These are phyloP conservation scores for Callopanchax toddi DNA, from an alignment of 2,113 vertebrate species.

Conservation along the genomic window DNA sequence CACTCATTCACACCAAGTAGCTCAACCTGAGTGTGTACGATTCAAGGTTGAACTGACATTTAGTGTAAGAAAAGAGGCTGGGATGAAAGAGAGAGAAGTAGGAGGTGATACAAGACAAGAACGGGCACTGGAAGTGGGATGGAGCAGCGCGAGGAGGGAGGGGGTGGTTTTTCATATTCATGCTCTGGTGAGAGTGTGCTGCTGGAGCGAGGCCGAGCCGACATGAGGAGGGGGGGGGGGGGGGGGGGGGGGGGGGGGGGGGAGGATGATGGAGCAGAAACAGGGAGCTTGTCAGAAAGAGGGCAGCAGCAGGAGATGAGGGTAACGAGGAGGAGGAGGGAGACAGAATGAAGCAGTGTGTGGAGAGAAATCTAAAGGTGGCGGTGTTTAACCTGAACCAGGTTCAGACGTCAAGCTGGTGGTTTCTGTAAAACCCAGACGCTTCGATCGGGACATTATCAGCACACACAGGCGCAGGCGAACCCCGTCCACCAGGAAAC, in stretches of 20 bases:
- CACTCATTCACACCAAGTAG: conserved; percentile 43
- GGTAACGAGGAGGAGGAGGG: conserved; percentile 36
- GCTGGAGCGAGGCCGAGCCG: conserved; percentile 54
- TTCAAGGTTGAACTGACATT: conserved; percentile 58
- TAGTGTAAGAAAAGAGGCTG: conserved; percentile 30
- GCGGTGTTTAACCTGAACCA: conserved; percentile 40
- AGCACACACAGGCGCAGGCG: conserved; percentile 25
- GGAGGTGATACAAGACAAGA: conserved; percentile 17
- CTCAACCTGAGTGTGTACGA: conserved; percentile 38
- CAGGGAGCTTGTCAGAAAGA: conserved; percentile 62
- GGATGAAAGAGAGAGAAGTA: conserved; percentile 11
- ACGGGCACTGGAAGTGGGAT: conserved; percentile 40
- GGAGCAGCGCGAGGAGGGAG: conserved; percentile 24
- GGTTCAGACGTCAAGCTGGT: conserved; percentile 12
- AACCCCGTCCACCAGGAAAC: conserved; percentile 2
- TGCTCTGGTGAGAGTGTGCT: conserved; percentile 57
- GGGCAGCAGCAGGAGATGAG: conserved; percentile 53
- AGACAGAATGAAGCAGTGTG: conserved; percentile 5
- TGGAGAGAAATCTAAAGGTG: conserved; percentile 33
- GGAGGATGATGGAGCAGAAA: conserved; percentile 65
- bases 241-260: conserved; percentile 26
- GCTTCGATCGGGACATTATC: conserved; percentile 13
- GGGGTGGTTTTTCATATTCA: conserved; percentile 54
- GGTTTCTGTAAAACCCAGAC: conserved; percentile 8
- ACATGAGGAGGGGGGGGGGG: no score